A percentile compares a stretch with the other conserved stretches of the same genome.
phyloP scores from a whole-genome alignment of 2,797 vertebrate species.

The Orestias chungarensis region DNA sequence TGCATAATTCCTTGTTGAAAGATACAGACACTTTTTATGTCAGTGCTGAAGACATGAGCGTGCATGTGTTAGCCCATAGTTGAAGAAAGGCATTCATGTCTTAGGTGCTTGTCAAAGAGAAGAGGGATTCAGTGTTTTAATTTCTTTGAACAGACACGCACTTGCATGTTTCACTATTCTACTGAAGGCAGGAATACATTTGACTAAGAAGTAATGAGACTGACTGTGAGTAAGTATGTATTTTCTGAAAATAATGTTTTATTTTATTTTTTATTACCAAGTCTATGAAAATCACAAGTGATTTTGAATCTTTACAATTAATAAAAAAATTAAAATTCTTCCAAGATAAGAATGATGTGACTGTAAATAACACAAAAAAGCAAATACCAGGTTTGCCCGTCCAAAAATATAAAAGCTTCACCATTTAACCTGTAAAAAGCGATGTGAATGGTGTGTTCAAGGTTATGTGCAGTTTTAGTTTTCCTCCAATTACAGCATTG shows the following conservation, averaged over 20 bases:
- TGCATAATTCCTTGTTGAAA: slow-evolving; percentile 23
- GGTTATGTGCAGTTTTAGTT: background rate
- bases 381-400: background rate
- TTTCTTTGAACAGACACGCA: slow-evolving; percentile 31
- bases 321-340: no score
- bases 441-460: background rate
- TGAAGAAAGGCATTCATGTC: slow-evolving; percentile 43
- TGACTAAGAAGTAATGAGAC: slow-evolving; percentile 20
- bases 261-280: no score
- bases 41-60: slow-evolving; percentile 34
- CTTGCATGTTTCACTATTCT: slow-evolving; percentile 35
- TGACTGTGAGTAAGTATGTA: slow-evolving; percentile 24
- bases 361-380: background rate
- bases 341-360: no score
- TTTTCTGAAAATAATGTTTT: slow-evolving; percentile 8
- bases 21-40: slow-evolving; percentile 28
- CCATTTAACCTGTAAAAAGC: background rate
- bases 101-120: slow-evolving; percentile 47
- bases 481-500: background rate
- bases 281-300: background rate
- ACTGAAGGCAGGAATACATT: slow-evolving; percentile 3
- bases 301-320: background rate
- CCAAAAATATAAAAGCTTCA: no score
- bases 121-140: slow-evolving; percentile 38
- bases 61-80: slow-evolving; percentile 33